phyloP scores from a whole-genome alignment of 2,888 invertebrate species.

The Branchipolynoe longqiensis region DNA sequence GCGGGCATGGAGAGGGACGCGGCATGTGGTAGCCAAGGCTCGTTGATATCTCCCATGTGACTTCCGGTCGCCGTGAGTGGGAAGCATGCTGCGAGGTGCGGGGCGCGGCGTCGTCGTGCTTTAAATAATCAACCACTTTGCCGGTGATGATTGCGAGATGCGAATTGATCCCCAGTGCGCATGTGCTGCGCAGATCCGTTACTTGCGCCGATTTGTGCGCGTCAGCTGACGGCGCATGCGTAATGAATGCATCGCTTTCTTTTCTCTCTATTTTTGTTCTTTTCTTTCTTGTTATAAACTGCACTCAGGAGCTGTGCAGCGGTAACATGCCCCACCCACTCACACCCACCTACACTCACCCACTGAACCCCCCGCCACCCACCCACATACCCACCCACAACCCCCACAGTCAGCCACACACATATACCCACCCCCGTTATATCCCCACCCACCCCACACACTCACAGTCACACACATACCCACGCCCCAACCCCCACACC shows the following conservation, averaged over 20 bases:
- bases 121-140: slow-evolving; percentile 36
- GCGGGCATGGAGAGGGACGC: too few species aligned
- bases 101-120: neutral
- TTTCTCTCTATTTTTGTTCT: neutral
- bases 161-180: neutral
- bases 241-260: slow-evolving; percentile 11
- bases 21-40: too few species aligned
- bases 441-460: neutral
- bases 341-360: too few species aligned
- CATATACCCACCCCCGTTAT: neutral
- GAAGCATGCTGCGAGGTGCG: too few species aligned
- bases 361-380: too few species aligned
- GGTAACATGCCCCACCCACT: too few species aligned
- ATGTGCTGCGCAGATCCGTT: slow-evolving; percentile 32
- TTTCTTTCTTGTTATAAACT: neutral
- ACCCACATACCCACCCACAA: neutral
- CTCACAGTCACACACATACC: neutral
- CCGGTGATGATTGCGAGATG: slow-evolving; percentile 20
- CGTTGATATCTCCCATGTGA: too few species aligned
- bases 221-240: neutral
- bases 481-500: too few species aligned
- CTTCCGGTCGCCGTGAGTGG: too few species aligned
- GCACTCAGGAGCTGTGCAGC: neutral
- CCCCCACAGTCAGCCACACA: neutral
- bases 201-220: slow-evolving; percentile 4